Evolutionary conservation across 2,797 vertebrate genomes (phyloP).

Genomic region (Brachyrhaphis roseni): DNA sequence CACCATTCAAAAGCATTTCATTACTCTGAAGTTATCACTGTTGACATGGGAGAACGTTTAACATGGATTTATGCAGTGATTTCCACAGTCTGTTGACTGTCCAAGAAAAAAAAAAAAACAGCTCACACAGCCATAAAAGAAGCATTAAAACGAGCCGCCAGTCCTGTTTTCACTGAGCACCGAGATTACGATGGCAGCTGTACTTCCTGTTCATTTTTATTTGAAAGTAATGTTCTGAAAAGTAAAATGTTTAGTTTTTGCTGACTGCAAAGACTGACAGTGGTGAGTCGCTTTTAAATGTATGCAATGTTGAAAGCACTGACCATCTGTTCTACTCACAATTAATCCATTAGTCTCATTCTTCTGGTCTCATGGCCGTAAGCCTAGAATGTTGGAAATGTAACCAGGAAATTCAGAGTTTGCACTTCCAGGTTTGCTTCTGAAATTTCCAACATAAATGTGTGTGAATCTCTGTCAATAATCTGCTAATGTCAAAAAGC

Average conservation of each 20-base stretch:
- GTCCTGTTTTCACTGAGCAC: neutral
- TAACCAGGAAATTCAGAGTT: neutral
- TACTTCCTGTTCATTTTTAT: neutral
- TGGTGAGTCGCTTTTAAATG: neutral
- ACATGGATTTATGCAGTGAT: neutral
- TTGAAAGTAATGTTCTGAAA: neutral
- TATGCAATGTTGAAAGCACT: neutral
- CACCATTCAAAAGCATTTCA: slow-evolving; percentile 1
- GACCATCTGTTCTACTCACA: neutral
- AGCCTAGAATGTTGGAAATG: neutral
- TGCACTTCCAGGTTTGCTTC: neutral
- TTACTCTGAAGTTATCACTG: neutral
- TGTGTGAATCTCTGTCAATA: no score
- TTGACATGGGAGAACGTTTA: neutral
- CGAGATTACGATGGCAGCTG: neutral
- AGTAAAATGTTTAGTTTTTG: neutral
- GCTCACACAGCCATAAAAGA: neutral
- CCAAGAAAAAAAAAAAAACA: neutral
- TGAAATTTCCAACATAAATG: neutral
- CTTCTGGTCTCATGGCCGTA: neutral
- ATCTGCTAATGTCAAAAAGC: no score
- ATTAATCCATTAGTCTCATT: neutral
- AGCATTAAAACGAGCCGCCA: neutral
- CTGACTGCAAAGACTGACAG: neutral
- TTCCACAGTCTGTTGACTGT: neutral